Evolutionary conservation across 1,140 invertebrate genomes (phyloP), one percentile per base, ranked within the genome.

Genomic region (Penaeus japonicus): DNA sequence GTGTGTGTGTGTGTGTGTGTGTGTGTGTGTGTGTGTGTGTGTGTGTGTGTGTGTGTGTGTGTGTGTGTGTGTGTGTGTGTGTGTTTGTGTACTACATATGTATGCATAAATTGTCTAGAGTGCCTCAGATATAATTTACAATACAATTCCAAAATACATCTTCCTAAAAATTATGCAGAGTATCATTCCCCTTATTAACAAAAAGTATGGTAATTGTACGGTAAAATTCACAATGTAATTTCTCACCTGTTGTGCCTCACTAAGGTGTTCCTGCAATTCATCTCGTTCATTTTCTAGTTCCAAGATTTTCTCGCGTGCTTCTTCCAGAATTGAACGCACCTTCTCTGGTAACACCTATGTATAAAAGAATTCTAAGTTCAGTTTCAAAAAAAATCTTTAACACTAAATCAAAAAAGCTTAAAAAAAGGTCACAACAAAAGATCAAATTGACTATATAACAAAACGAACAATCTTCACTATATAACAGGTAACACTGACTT

Each of bases 291-390:
- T 53, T 53, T 89, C 87, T n/a, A 89, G 62, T 18, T 22, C 39
- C 27, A 89, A 24, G 55, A 89, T 89, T 47, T 59, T 89, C 53
- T 85, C 82, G 59, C 87, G 47, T n/a, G 87, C 87, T 62, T 89
- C 87, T 57, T 89, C 87, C 15, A 89, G 59, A 53, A 89, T 85
- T 79, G 84, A 39, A 47, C 73, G 30, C 17, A 89, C 70, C 79
- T 39, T 80, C 65, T 89, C 75, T 70, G 87, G 83, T 30, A 89
- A 55, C 73, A 70, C 27, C 83, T 80, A 15, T 55, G 18, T 1
- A 47, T 47, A 47, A 47, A 7, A 39, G 7, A 15, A 47, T 7
- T 47, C n/a, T 84, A 7, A 24, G 24, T 39, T 20, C n/a, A 39
- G 0, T 4, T n/a, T 18, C 53, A 2, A 2, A 75, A 73, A 24